These are phyloP conservation scores for Mycalesis mineus DNA, from an alignment of 2,888 invertebrate species.

Conservation along the genomic window DNA sequence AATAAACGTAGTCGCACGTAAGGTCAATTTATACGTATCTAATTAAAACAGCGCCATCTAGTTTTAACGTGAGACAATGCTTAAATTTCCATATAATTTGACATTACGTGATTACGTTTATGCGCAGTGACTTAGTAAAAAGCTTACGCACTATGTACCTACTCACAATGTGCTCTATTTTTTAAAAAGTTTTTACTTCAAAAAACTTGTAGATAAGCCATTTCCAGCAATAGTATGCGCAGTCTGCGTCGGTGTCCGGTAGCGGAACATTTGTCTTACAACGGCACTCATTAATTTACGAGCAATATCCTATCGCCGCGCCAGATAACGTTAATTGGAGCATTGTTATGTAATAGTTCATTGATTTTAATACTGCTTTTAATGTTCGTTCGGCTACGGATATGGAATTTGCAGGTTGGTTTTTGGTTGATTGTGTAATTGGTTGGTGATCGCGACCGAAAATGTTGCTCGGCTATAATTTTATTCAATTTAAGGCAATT, in stretches of 20 bases:
- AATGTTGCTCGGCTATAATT: slow-evolving; percentile 6
- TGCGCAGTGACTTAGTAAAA: no score
- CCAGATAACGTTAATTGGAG: slow-evolving; percentile 55
- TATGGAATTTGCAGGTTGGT: slow-evolving; percentile 20
- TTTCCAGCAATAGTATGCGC: slow-evolving; percentile 36
- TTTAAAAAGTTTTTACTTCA: no score
- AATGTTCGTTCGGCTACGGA: slow-evolving; percentile 16
- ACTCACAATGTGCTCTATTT: no score
- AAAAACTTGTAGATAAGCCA: slow-evolving; percentile 1
- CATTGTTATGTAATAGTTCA: slow-evolving; percentile 54
- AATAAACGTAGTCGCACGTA: no score
- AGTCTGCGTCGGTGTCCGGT: slow-evolving; percentile 44
- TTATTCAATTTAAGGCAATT: slow-evolving; percentile 12
- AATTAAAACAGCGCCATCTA: no score
- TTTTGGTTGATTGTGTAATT: slow-evolving; percentile 13
- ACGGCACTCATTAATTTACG: slow-evolving; percentile 63
- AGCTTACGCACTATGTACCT: no score
- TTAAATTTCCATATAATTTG: no score
- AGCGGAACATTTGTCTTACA: slow-evolving; percentile 65
- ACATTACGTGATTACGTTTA: no score
- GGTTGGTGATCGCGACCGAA: slow-evolving; percentile 7
- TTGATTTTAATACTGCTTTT: slow-evolving; percentile 39
- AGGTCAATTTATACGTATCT: no score
- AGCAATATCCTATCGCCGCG: slow-evolving; percentile 56
- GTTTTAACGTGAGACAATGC: no score